Percentiles rank a stretch among this genome's conserved stretches.
phyloP scores from a whole-genome alignment of 2,113 vertebrate genomes.

The Paedocypris sp. region DNA sequence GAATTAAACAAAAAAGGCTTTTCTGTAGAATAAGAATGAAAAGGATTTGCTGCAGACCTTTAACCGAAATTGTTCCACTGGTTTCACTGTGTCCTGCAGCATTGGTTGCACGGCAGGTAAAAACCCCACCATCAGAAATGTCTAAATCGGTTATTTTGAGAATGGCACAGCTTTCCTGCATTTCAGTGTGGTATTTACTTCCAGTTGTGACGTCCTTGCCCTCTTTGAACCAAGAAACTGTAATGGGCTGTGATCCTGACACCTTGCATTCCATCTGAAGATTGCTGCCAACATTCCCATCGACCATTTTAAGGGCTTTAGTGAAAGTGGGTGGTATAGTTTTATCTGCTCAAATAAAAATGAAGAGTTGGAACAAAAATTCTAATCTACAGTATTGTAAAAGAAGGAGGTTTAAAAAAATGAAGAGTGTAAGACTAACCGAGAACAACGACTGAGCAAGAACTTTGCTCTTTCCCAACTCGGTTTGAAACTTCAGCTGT shows the following conservation, averaged over 20 bases:
- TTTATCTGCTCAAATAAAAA: slow-evolving; percentile 76
- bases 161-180: slow-evolving; percentile 76
- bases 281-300: slow-evolving; percentile 64
- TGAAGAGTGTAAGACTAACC: slow-evolving; percentile 63
- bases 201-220: slow-evolving; percentile 69
- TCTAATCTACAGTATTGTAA: background rate
- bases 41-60: slow-evolving; percentile 69
- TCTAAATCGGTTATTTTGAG: slow-evolving; percentile 74
- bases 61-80: slow-evolving; percentile 81
- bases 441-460: slow-evolving; percentile 81
- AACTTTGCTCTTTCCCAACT: slow-evolving; percentile 83
- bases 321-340: slow-evolving; percentile 87
- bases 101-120: slow-evolving; percentile 84
- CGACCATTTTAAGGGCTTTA: slow-evolving; percentile 80
- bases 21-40: no score
- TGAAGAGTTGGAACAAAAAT: background rate
- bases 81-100: slow-evolving; percentile 85
- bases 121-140: slow-evolving; percentile 77
- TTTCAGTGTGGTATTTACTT: slow-evolving; percentile 68
- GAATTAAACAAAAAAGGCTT: no score
- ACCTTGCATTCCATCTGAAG: slow-evolving; percentile 83
- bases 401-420: background rate
- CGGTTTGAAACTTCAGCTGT: slow-evolving; percentile 88
- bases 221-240: slow-evolving; percentile 85
- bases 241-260: slow-evolving; percentile 90